Evolutionary conservation across 2,888 invertebrate genomes (phyloP).

Genomic region (Stegana nigrithorax): DNA sequence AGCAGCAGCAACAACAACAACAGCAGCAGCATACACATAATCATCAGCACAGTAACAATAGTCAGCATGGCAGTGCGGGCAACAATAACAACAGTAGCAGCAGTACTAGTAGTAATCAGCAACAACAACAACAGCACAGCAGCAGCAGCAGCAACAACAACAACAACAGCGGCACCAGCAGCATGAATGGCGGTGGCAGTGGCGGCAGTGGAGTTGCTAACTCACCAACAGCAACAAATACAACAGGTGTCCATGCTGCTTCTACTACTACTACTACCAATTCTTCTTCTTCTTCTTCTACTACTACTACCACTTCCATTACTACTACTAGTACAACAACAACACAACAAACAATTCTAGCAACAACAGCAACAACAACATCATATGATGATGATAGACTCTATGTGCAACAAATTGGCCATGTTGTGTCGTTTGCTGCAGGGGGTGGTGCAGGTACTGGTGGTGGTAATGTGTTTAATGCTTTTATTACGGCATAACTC

Average conservation of each 20-base stretch:
- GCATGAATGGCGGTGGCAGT: constrained; percentile 24
- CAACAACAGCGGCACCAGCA: constrained; percentile 28
- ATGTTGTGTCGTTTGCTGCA: constrained; percentile 40
- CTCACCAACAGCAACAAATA: constrained; percentile 40
- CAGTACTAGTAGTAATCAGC: constrained; percentile 3
- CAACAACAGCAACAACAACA: constrained; percentile 36
- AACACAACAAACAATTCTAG: constrained; percentile 34
- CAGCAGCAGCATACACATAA: constrained; percentile 49
- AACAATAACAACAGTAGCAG: constrained; percentile 37
- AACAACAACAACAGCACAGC: constrained; percentile 17
- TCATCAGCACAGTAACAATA: constrained; percentile 42
- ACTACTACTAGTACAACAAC: constrained; percentile 22
- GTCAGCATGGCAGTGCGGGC: constrained; percentile 32
- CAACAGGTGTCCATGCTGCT: constrained; percentile 44
- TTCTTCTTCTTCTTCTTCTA: constrained; percentile 31
- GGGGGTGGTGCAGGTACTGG: constrained; percentile 53
- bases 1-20: constrained; percentile 42
- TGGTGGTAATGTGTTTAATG: constrained; percentile 33
- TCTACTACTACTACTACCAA: constrained; percentile 34
- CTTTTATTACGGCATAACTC: background rate
- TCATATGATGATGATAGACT: constrained; percentile 26
- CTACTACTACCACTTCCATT: constrained; percentile 31
- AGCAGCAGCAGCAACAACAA: constrained; percentile 20
- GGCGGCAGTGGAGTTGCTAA: constrained; percentile 24
- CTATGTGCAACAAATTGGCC: constrained; percentile 30